Evolutionary conservation across 1,140 invertebrate genomes (phyloP).

Genomic region (Drosophila pseudoananassae): DNA sequence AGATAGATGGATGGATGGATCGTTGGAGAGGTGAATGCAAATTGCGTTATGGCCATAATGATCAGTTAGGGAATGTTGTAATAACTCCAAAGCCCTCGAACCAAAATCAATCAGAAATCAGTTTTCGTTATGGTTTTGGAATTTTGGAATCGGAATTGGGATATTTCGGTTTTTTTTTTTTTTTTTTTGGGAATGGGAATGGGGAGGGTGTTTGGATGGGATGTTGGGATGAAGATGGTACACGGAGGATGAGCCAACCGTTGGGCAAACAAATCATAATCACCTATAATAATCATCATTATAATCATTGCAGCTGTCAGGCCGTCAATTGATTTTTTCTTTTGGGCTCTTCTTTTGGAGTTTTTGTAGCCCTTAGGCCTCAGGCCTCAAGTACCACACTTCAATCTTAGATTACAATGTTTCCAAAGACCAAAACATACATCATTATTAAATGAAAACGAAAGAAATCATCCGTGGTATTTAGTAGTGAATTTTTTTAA

Average conservation of each 20-base stretch:
- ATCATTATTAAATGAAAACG: slow-evolving; percentile 43
- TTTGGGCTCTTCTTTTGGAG: too few species aligned
- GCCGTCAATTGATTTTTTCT: slow-evolving; percentile 7
- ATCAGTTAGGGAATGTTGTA: slow-evolving; percentile 71
- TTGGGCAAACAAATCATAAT: slow-evolving; percentile 41
- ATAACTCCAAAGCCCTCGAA: slow-evolving; percentile 26
- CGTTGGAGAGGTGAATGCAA: slow-evolving; percentile 51
- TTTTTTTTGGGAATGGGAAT: not conserved
- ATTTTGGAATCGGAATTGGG: not conserved
- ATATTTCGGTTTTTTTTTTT: too few species aligned
- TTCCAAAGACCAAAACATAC: slow-evolving; percentile 31
- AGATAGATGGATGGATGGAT: not conserved
- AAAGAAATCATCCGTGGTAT: not conserved
- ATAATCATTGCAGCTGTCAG: slow-evolving; percentile 22
- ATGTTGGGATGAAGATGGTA: not conserved
- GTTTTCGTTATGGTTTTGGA: slow-evolving; percentile 16
- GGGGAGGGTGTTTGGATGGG: slow-evolving; percentile 4
- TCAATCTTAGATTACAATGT: slow-evolving; percentile 49
- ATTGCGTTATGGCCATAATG: slow-evolving; percentile 73
- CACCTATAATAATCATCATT: slow-evolving; percentile 10
- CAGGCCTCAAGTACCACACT: slow-evolving; percentile 37
- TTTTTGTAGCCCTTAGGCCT: not conserved
- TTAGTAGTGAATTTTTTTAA: not conserved
- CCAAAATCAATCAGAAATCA: slow-evolving; percentile 64
- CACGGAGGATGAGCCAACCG: slow-evolving; percentile 44